These are phyloP conservation scores for Scatophagus argus DNA, from an alignment of 2,113 vertebrate species.

Conservation along the genomic window DNA sequence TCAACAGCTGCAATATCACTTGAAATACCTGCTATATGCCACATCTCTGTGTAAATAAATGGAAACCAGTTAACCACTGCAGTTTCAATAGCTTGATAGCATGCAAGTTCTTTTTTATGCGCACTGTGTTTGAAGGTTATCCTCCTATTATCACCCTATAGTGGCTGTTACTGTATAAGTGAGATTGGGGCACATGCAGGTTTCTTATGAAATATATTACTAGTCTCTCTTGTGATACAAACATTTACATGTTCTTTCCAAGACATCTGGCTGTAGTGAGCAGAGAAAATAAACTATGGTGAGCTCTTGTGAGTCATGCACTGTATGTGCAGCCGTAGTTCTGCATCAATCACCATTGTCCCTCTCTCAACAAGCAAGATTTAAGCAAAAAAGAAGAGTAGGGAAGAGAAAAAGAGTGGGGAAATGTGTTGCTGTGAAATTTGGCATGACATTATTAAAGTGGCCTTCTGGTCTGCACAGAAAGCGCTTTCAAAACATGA, in stretches of 20 bases:
- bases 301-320: not conserved
- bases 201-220: not conserved
- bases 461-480: conserved; percentile 5
- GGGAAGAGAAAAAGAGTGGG: not conserved
- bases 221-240: not conserved
- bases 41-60: conserved; percentile 2
- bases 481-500: conserved; percentile 15
- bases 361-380: not conserved
- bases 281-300: conserved; percentile 22
- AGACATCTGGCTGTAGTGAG: conserved; percentile 20
- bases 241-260: not conserved
- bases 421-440: conserved; percentile 21
- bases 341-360: conserved; percentile 11
- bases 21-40: not conserved
- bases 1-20: conserved; percentile 6
- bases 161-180: not conserved
- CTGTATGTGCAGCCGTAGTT: conserved; percentile 3
- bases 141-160: not conserved
- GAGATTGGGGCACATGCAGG: not conserved
- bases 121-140: not conserved
- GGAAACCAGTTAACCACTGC: not conserved
- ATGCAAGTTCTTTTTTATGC: not conserved
- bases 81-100: not conserved
- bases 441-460: not conserved
- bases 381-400: not conserved